Evolutionary conservation across 2,888 invertebrate genomes (phyloP), one percentile per base, ranked within the genome.

Genomic region (Pharmacophagus antenor): DNA sequence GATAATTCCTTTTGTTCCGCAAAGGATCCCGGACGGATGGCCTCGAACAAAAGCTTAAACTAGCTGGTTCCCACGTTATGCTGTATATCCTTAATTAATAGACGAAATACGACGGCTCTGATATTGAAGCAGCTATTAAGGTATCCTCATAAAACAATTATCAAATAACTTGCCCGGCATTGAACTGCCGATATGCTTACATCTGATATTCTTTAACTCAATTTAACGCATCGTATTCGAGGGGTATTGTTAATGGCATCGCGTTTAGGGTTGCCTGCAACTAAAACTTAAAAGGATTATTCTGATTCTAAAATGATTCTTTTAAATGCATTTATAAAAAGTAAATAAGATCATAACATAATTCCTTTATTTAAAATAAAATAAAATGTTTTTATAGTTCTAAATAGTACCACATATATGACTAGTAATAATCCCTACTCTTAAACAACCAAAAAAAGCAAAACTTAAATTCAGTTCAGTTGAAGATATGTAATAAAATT

Each of bases 121-220:
- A 85, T 85, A 87, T 86, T 77, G 83, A 80, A 84, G 88, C 79
- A 82, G 78, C 82, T 77, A 82, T 82, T 78, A 77, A 41, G 77
- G 76, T 75, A 82, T 82, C 85, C 84, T 81, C 80, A 81, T 89
- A 88, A 88, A 89, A 85, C 88, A 84, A 88, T 89, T 86, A 88
- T 83, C 84, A 82, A 87, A 85, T 84, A 80, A 84, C 80, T 79
- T 37, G 82, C 77, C 68, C 72, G 67, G 73, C 79, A 77, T 79
- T 78, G 76, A 77, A 71, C 44, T 48, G 22, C 72, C 72, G 77
- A 72, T 82, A 82, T 58, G 23, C 8, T 17, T 80, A 80, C 75
- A 76, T 79, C 76, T 76, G 77, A 77, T 75, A 73, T 67, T 74
- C 73, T 65, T 75, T 80, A 82, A 84, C 82, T 84, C 79, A 79